A percentile compares a stretch with the other conserved stretches of the same genome.
These are phyloP conservation scores for Triops cancriformis DNA, from an alignment of 1,140 invertebrate genomes.

Conservation along the genomic window DNA sequence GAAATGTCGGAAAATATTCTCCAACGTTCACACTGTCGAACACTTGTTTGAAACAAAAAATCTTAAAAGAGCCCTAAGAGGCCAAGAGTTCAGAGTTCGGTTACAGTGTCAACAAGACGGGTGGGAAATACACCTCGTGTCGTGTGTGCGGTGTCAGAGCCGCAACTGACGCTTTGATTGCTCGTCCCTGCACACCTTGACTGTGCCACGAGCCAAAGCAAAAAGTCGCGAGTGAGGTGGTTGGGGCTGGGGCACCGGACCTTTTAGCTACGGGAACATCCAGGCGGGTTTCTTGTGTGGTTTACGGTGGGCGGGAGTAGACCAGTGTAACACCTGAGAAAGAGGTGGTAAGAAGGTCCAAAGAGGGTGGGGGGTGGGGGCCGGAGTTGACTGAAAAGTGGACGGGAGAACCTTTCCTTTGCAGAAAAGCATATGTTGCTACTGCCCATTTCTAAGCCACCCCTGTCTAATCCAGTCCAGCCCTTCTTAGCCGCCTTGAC, in stretches of 20 bases:
- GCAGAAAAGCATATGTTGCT: too few species aligned
- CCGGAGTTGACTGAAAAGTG: neutral
- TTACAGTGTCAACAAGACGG: neutral
- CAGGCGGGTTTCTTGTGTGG: neutral
- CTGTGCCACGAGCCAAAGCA: constrained; percentile 12
- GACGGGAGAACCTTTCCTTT: too few species aligned
- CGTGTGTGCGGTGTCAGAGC: neutral
- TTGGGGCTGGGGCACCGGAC: neutral
- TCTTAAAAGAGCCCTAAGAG: too few species aligned
- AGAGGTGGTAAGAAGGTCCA: neutral
- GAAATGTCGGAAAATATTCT: too few species aligned
- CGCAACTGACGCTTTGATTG: constrained; percentile 12
- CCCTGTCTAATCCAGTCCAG: neutral
- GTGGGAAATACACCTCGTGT: constrained; percentile 8
- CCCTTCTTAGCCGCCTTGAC: neutral
- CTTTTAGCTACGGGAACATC: neutral
- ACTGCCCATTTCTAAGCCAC: too few species aligned
- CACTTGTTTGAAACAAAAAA: too few species aligned
- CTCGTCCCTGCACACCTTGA: constrained; percentile 9
- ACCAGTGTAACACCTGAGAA: neutral
- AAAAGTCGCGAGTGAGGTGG: constrained; percentile 9
- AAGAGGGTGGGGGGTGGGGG: neutral
- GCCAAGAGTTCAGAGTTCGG: too few species aligned
- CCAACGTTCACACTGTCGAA: too few species aligned
- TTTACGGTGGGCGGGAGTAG: neutral